These are phyloP conservation scores for Trachelus troglodyta DNA, from an alignment of 2,888 invertebrate species.

Conservation along the genomic window DNA sequence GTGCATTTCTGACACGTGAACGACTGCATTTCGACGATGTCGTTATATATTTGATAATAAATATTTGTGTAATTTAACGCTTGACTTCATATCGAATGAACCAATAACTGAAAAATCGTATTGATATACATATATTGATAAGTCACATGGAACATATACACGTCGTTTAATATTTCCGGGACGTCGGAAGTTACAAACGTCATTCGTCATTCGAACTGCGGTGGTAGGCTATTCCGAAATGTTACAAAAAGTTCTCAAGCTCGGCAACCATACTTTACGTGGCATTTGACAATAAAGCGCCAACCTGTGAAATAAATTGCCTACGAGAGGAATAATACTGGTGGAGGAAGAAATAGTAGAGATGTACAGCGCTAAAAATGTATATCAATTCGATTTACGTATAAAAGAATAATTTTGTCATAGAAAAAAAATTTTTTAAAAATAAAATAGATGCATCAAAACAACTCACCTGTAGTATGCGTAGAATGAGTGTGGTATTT, in stretches of 20 bases:
- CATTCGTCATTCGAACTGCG: background rate
- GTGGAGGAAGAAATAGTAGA: background rate
- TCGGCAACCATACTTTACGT: background rate
- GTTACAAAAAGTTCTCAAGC: background rate
- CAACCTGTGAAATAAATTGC: background rate
- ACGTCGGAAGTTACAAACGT: background rate
- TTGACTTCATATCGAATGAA: background rate
- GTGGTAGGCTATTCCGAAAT: background rate
- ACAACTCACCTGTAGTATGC: conserved; percentile 84
- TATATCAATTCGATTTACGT: background rate
- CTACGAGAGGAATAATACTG: background rate
- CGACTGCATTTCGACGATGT: too few relatives aligned
- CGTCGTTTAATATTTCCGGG: background rate
- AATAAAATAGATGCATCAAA: background rate
- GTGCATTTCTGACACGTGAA: too few relatives aligned
- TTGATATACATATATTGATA: background rate
- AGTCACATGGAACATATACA: background rate
- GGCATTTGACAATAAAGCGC: background rate
- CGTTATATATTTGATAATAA: too few relatives aligned
- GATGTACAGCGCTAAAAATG: background rate
- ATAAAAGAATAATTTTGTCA: background rate
- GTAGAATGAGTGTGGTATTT: conserved; percentile 89
- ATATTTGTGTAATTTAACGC: background rate
- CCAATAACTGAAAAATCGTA: background rate
- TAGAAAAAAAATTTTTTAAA: background rate